phyloP scores from a whole-genome alignment of 2,797 vertebrate species.

The Tympanoctomys barrerae region DNA sequence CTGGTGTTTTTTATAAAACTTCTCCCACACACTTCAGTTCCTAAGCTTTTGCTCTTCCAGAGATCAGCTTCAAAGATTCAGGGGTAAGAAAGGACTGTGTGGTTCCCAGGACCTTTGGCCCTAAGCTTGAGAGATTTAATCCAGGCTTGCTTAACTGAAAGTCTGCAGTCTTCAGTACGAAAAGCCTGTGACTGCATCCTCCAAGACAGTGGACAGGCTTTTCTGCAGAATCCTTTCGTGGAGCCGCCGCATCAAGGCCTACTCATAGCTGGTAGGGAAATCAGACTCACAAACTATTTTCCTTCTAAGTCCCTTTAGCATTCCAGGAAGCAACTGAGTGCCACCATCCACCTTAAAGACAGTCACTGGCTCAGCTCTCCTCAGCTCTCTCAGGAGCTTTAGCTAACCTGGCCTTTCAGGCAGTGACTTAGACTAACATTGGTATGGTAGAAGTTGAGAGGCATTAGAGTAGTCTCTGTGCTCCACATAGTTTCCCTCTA shows the following conservation, averaged over 20 bases:
- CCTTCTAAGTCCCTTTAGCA: background rate
- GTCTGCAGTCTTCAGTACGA: background rate
- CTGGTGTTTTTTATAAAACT: background rate
- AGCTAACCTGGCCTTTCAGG: background rate
- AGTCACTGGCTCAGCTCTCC: background rate
- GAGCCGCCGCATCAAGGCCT: background rate
- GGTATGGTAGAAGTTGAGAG: background rate
- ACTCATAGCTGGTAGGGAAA: background rate
- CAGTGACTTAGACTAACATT: background rate
- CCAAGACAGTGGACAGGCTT: background rate
- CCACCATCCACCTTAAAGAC: background rate
- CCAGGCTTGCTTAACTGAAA: background rate
- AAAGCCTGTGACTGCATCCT: background rate
- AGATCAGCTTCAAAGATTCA: slow-evolving; percentile 3
- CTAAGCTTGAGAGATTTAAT: slow-evolving; percentile 33
- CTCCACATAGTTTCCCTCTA: background rate
- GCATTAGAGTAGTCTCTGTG: background rate
- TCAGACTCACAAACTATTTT: background rate
- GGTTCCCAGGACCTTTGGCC: background rate
- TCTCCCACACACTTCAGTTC: background rate
- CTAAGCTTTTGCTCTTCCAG: background rate
- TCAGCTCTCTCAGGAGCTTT: background rate
- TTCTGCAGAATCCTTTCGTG: background rate
- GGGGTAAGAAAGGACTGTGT: background rate
- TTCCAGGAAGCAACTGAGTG: background rate